Base-by-base conservation (phyloP, 2,113 vertebrate species). In the Sialia sialis region DNA sequence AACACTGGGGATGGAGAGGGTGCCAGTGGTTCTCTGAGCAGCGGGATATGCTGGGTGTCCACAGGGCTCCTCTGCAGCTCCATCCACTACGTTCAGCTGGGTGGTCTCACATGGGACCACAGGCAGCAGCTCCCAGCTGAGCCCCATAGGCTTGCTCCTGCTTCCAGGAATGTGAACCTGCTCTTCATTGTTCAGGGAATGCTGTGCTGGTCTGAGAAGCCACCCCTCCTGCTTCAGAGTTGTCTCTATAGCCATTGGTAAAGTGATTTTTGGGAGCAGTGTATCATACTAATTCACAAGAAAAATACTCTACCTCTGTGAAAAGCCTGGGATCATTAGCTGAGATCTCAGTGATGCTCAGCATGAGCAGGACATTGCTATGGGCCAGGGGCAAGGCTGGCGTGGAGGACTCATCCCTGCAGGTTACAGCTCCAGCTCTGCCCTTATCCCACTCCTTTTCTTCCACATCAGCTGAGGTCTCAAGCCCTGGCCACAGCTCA, bases 21-120 rank as follows among this genome's bases (percentile, higher is more conserved):
- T 41, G 32, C 22, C 6, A 2, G 21, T 5, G 2, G 8, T 27
- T 74, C 49, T 69, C n/a, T 26, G 62, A 66, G 72, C 29, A 43
- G 32, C 0, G 32, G 38, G 36, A 5, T 32, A 0, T 1, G 1
- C n/a, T 55, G 26, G 1, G 4, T 10, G 7, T 39, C n/a, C 0
- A 0, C 43, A 14, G 36, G 30, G 55, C 49, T 87, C 66, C 56
- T 64, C 63, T 52, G 43, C 54, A 49, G n/a, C 70, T 70, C 66
- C 3, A 2, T 13, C 14, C 2, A 2, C n/a, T 3, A 3, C 21
- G 9, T 8, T 68, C 55, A 58, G 51, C 8, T 0, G 46, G 39
- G 13, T 44, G 13, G 4, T 52, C 80, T 83, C 9, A 0, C 8
- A 0, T 39, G 52, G 29, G 30, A 73, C 54, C 16, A 20, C 2